Evolutionary conservation across 1,140 invertebrate genomes (phyloP), one percentile per base, ranked within the genome.

Genomic region (Triops longicaudatus): DNA sequence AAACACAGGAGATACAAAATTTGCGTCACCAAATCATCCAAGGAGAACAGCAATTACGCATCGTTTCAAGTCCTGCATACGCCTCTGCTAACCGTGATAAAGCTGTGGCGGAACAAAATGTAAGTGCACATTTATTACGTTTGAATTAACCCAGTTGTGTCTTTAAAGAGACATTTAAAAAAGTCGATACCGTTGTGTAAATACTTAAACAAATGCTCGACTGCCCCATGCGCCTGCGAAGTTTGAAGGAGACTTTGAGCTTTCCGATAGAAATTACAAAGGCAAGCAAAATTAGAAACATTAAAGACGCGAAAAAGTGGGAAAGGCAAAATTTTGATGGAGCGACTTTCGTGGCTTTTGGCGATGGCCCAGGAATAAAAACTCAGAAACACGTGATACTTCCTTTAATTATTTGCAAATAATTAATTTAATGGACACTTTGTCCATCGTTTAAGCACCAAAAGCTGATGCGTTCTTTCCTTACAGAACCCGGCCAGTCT

Each of bases 41-140:
- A 83, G 91, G 91, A 41, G 94, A 96, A 84, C 93, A 95, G 83
- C 91, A 93, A 81, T 86, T 96, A 80, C 88, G 93, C 72, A 87
- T 91, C 75, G 89, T 93, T 74, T 86, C 92, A 83, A 91, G 92
- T 84, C 91, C 94, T 71, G 91, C 91, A 79, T 91, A 93, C 86
- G 87, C 91, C 83, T 90, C 93, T 74, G 89, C 91, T 78, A 92
- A 96, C 82, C 88, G 92, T 81, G 93, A 96, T 81, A 91, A 90
- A 81, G 93, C 94, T 82, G 86, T 90, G 78, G 87, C 90, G 82
- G 93, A 96, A 83, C 93, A 96, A 88, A 92, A 95, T 91, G 96
- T 98, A 93, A 90, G 94, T 88, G 79, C 72, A 75, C 43, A 73
- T 79, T 42, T 72, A 31, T 75, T 77, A 37, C 10, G 28, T 72